Conservation (phyloP, 2,888 invertebrate genomes). For the Heliconius sara region DNA sequence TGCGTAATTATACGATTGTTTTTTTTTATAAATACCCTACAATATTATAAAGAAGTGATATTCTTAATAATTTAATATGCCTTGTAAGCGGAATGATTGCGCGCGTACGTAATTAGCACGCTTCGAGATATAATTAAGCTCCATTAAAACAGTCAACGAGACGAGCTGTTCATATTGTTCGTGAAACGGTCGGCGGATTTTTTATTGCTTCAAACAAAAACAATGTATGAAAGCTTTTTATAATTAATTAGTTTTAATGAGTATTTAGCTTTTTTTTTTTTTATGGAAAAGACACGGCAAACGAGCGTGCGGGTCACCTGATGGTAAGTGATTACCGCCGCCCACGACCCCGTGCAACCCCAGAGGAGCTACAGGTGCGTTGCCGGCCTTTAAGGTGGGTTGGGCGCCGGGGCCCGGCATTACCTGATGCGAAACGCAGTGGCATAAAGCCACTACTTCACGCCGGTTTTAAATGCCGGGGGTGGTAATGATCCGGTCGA, state of each 20-base stretch:
- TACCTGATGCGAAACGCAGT: too few species aligned
- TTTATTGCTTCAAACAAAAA: slow-evolving; percentile 18
- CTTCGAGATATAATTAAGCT: slow-evolving; percentile 41
- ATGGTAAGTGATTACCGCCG: too few species aligned
- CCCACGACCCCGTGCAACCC: too few species aligned
- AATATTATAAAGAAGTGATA: slow-evolving; percentile 25
- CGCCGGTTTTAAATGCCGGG: too few species aligned
- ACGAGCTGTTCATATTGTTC: slow-evolving; percentile 33
- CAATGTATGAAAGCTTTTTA: slow-evolving; percentile 1
- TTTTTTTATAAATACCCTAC: slow-evolving; percentile 17
- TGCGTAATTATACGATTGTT: slow-evolving; percentile 2
- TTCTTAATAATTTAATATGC: slow-evolving; percentile 31
- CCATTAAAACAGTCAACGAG: slow-evolving; percentile 38
- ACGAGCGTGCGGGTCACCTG: too few species aligned
- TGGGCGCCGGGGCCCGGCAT: too few species aligned
- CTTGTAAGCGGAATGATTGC: slow-evolving; percentile 38
- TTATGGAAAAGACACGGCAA: too few species aligned
- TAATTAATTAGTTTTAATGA: slow-evolving; percentile 16
- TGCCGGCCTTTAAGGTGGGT: too few species aligned
- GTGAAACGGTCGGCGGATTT: slow-evolving; percentile 25
- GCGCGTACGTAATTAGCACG: slow-evolving; percentile 40
- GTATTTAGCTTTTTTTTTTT: slow-evolving; percentile 17
- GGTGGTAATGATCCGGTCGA: too few species aligned
- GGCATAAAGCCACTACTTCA: too few species aligned
- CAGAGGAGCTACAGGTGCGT: too few species aligned